These are phyloP conservation scores for Gadus chalcogrammus DNA, from an alignment of 2,113 vertebrate genomes.

Conservation along the genomic window DNA sequence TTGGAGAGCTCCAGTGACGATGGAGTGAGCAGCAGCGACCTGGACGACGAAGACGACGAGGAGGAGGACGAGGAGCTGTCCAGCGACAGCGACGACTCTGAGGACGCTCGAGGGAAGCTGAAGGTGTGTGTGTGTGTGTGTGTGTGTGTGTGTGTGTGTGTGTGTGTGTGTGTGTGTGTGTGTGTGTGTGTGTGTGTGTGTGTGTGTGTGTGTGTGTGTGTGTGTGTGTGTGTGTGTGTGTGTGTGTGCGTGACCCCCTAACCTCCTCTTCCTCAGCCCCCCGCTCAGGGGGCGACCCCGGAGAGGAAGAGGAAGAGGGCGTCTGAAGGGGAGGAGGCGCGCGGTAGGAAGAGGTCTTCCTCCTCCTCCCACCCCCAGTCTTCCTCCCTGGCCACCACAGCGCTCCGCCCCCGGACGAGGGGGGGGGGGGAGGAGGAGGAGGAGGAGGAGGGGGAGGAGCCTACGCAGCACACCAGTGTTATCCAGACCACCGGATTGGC, in stretches of 20 bases:
- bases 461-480: conserved; percentile 89
- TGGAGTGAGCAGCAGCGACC: conserved; percentile 84
- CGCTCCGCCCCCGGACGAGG: conserved; percentile 80
- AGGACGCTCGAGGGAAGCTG: conserved; percentile 73
- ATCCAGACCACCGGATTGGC: conserved; percentile 88
- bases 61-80: conserved; percentile 81
- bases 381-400: conserved; percentile 80
- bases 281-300: conserved; percentile 82
- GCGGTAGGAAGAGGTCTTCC: conserved; percentile 76
- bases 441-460: conserved; percentile 62
- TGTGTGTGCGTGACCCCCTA: conserved; percentile 37
- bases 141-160: too few species aligned
- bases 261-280: conserved; percentile 46
- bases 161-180: conserved; percentile 73
- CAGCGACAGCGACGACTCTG: conserved; percentile 85
- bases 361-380: conserved; percentile 77
- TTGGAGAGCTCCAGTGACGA: conserved; percentile 88
- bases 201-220: conserved; percentile 54
- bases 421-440: too few species aligned
- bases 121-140: conserved; percentile 76
- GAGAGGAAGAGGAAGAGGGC: conserved; percentile 78
- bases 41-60: conserved; percentile 85
- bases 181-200: conserved; percentile 69
- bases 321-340: conserved; percentile 62
- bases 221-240: conserved; percentile 1